These are phyloP conservation scores for Microtus pennsylvanicus DNA, from an alignment of 2,113 vertebrate genomes.

Conservation along the genomic window DNA sequence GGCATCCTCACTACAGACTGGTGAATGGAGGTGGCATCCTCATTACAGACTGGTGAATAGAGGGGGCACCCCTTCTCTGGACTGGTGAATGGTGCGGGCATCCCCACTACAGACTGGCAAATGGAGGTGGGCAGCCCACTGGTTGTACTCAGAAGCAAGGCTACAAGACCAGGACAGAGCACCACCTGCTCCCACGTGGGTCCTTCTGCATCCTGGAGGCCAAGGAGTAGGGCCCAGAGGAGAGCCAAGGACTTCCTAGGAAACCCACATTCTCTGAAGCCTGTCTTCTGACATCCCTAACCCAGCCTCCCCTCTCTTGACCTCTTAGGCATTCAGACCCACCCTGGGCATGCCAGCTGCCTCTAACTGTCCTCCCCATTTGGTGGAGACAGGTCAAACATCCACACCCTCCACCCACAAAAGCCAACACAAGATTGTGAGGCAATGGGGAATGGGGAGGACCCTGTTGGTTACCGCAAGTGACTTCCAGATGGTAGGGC, in stretches of 20 bases:
- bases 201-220: not conserved
- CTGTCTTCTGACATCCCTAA: not conserved
- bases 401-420: not conserved
- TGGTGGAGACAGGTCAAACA: too few relatives aligned
- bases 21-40: not conserved
- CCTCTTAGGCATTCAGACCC: not conserved
- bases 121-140: not conserved
- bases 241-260: not conserved
- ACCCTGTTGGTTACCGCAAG: not conserved
- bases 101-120: not conserved
- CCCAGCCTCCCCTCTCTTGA: not conserved
- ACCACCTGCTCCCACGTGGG: not conserved
- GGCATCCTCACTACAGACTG: too few relatives aligned
- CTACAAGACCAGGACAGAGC: not conserved
- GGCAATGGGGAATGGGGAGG: not conserved
- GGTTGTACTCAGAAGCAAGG: not conserved
- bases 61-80: not conserved
- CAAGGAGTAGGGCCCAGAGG: not conserved
- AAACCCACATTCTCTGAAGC: not conserved
- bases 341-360: not conserved
- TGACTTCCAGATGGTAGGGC: accelerated
- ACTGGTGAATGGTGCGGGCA: not conserved
- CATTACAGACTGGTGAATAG: not conserved
- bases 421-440: not conserved
- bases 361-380: not conserved